Evolutionary conservation across 2,113 vertebrate genomes (phyloP), one percentile per base, ranked within the genome.

Genomic region (Arvicanthis niloticus): DNA sequence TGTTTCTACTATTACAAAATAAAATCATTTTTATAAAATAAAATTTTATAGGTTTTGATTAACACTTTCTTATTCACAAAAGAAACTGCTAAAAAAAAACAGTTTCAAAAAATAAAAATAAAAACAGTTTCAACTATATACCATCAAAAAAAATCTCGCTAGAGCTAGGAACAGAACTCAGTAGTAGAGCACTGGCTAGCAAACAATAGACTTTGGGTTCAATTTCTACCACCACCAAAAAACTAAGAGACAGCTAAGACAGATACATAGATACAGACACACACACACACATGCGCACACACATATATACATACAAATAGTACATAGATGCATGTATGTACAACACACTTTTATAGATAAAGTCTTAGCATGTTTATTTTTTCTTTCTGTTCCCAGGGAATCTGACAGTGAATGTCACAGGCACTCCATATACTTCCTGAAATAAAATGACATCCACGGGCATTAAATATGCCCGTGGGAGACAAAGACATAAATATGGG

Each of bases 31-130:
- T 81, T 56, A 81, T 51, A 24, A 81, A 58, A 70, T 92, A 91
- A 95, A 96, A 94, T 7, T 19, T 48, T 85, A 68, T 48, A 94
- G 56, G 65, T 17, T 89, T 91, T 78, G 85, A 96, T 67, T 91
- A 89, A 87, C n/a, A 75, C 22, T 86, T 77, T 95, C 82, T 92
- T 40, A 88, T 70, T 91, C 81, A 95, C 19, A 89, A 53, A 88
- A 77, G 12, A 95, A 95, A 95, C 6, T 7, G 48, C 51, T 51
- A n/a, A n/a, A n/a, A n/a, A n/a, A n/a, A n/a, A n/a, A n/a, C n/a
- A n/a, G n/a, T n/a, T n/a, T n/a, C n/a, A n/a, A n/a, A n/a, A n/a
- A n/a, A n/a, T n/a, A n/a, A n/a, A n/a, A n/a, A 51, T 68, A 37
- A 62, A 92, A 92, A 92, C 81, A 72, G 67, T 77, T 91, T 93